Evolutionary conservation across 2,113 vertebrate species (phyloP).

Genomic region (Podilymbus podiceps): DNA sequence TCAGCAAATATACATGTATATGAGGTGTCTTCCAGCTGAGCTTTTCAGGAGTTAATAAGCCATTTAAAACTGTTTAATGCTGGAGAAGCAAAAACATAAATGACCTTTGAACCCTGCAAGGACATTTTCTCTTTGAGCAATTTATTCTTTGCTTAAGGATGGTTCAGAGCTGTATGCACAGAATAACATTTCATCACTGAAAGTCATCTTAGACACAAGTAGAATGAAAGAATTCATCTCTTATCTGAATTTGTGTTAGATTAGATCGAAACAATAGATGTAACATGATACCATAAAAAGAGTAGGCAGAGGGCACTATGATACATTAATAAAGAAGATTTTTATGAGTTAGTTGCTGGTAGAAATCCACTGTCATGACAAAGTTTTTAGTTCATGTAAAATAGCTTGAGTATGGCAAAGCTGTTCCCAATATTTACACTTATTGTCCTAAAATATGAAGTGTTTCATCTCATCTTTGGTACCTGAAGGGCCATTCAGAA

Average conservation of each 20-base stretch:
- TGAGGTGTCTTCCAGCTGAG: conserved; percentile 6
- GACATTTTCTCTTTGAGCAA: neutral
- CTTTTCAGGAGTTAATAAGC: conserved; percentile 20
- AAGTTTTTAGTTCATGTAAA: neutral
- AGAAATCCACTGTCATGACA: neutral
- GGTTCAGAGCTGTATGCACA: neutral
- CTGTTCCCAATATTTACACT: neutral
- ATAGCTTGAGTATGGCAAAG: neutral
- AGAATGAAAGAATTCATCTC: neutral
- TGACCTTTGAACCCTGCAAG: conserved; percentile 35
- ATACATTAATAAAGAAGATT: neutral
- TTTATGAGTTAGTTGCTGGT: neutral
- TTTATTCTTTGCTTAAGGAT: neutral
- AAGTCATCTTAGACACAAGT: neutral
- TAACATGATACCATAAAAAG: neutral
- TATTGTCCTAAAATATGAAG: neutral
- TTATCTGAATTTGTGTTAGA: neutral
- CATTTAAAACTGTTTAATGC: conserved; percentile 26
- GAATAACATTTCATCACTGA: neutral
- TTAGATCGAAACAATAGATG: neutral
- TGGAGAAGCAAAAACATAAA: neutral
- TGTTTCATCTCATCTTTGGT: neutral
- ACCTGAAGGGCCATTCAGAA: neutral
- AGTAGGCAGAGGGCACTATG: neutral
- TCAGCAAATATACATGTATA: neutral